Percentiles rank a stretch among this genome's conserved stretches.
phyloP scores from a whole-genome alignment of 2,113 vertebrate species.

The Eptatretus burgeri region DNA sequence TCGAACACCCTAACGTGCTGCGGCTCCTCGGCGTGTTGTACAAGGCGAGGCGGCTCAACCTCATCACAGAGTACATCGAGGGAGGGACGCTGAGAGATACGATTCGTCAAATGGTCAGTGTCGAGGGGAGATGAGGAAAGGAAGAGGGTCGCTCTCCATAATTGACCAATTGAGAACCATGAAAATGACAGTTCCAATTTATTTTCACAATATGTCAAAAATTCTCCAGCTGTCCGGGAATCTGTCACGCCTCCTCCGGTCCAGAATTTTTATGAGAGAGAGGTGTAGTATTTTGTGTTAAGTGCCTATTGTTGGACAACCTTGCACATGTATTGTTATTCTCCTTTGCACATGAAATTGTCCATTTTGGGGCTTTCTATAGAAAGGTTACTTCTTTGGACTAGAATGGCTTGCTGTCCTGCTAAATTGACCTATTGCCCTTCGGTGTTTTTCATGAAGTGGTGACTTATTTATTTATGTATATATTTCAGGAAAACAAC shows the following conservation, averaged over 20 bases:
- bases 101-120: constrained; percentile 43
- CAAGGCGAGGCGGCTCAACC: constrained; percentile 78
- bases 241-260: neutral
- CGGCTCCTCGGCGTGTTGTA: constrained; percentile 85
- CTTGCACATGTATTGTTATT: no score
- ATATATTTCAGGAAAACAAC: no score
- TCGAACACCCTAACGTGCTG: constrained; percentile 66
- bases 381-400: no score
- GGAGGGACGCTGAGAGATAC: constrained; percentile 82
- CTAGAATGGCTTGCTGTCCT: no score
- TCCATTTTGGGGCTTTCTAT: no score
- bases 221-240: neutral
- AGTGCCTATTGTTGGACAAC: no score
- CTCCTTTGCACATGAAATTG: no score
- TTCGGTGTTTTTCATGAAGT: no score
- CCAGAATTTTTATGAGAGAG: neutral
- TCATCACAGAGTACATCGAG: constrained; percentile 77
- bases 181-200: neutral
- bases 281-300: neutral
- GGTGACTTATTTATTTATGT: no score
- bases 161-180: neutral
- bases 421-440: no score
- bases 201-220: neutral
- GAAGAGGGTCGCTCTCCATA: neutral
- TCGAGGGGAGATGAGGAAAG: neutral